Base-by-base conservation (phyloP, 2,888 invertebrate genomes). In the Iphiclides podalirius region DNA sequence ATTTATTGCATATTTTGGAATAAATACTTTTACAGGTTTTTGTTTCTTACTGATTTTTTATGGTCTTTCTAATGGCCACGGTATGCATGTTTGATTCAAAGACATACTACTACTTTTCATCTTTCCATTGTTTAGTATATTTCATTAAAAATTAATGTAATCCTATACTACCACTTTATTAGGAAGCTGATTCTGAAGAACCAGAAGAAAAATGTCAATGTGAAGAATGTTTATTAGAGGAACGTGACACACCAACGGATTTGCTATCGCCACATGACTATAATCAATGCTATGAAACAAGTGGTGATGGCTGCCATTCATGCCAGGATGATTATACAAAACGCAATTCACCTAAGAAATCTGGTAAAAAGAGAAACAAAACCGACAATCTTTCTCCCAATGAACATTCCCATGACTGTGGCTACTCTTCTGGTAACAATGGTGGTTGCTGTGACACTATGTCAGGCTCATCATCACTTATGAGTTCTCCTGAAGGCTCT, bases 401-500 rank as follows among this genome's bases (percentile, higher is more conserved):
- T 64, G 93, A 94, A 67, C 91, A 92, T 69, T 93, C 93, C 34
- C 93, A 94, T 73, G 97, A 97, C 82, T 95, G 94, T 66, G 96
- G 96, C 33, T 97, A 96, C 75, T 95, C 95, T 13, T 96, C 96
- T 8, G 96, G 95, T 54, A 93, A 93, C 60, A 94, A 94, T 67
- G 93, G 93, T 48, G 93, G 93, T 40, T 92, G 91, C 72, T 92
- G 92, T 66, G 92, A 92, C 59, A 92, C 92, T 26, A 90, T 92
- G 51, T 92, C 92, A 4, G 90, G 92, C 34, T 93, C 93, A 42
- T 95, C 95, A 14, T 96, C 96, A 59, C 89, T 94, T 52, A 93
- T 94, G 60, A 96, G 95, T 72, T 95, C 96, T 2, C 95, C 96
- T 0, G 97, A 96, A 69, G 96, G 96, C 20, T 96, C 96, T 0